Evolutionary conservation across 2,797 vertebrate genomes (phyloP), one percentile per base, ranked within the genome.

Genomic region (Lepilemur ruficaudatus): DNA sequence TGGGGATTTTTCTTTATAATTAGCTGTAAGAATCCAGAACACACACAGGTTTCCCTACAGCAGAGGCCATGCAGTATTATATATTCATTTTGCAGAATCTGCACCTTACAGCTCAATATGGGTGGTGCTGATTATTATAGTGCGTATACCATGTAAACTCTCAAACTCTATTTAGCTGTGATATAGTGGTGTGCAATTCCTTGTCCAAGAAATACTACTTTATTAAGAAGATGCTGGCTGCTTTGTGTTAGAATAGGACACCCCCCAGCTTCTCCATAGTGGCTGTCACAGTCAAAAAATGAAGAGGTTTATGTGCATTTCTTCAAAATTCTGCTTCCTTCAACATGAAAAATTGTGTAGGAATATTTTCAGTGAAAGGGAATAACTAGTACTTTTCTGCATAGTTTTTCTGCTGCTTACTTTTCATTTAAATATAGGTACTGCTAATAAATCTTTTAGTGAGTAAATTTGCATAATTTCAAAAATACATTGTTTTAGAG

Each of bases 171-270:
- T 95, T 98, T 97, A 98, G 97, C 98, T 97, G 98, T 98, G 97
- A 98, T 97, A 97, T 98, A 98, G 98, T 98, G 98, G 96, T 97
- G 98, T 98, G 98, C 97, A 95, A 96, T 97, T 98, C 98, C 98
- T 98, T 98, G 83, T 98, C 94, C 92, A 97, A 98, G 98, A 98
- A 98, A 97, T 98, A 97, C 98, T 98, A 96, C 98, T 98, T 98
- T 98, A 97, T 94, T 98, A 97, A 97, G 97, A 98, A 96, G 97
- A 98, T 88, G 97, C 98, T 98, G 97, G 98, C 98, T 98, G 98
- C 98, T 98, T 98, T 98, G 98, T 98, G 98, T 98, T 99, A 99
- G 98, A 94, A 3, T 98, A 98, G 98, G 96, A 98, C 97, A 98
- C 97, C 98, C 98, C 95, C 95, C 97, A 97, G 98, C 98, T 98